These are phyloP conservation scores for Archocentrus centrarchus DNA, from an alignment of 2,113 vertebrate genomes.

Conservation along the genomic window DNA sequence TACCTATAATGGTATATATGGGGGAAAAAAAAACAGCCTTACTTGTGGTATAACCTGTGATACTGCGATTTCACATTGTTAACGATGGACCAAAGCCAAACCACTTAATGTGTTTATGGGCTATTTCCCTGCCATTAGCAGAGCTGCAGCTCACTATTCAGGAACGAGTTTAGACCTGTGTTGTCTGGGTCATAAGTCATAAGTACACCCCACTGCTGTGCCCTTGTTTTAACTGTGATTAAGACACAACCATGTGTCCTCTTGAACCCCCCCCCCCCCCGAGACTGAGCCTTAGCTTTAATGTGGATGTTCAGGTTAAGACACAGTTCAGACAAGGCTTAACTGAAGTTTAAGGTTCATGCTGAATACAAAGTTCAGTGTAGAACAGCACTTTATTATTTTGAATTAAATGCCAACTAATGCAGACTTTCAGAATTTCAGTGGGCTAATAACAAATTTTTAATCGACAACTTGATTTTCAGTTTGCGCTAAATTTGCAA, in stretches of 20 bases:
- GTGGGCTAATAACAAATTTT: not conserved
- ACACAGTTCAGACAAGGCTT: not conserved
- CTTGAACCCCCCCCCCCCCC: not conserved
- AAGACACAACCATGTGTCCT: not conserved
- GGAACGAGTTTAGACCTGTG: not conserved
- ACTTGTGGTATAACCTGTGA: not conserved
- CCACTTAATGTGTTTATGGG: not conserved
- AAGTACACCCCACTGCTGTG: not conserved
- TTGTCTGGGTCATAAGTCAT: not conserved
- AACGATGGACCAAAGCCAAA: slow-evolving; percentile 1
- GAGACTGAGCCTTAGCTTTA: not conserved
- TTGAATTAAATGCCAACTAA: not conserved
- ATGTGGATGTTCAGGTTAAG: too few relatives aligned
- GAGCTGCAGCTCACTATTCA: not conserved
- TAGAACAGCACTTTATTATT: fast-evolving
- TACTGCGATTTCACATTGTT: not conserved
- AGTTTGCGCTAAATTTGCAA: not conserved
- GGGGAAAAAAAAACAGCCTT: not conserved
- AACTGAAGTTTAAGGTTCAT: not conserved
- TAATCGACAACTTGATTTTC: not conserved
- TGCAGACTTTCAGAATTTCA: not conserved
- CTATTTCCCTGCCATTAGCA: not conserved
- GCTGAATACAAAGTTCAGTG: not conserved
- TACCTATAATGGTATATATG: not conserved
- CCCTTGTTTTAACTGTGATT: not conserved